Percentiles rank a stretch among this genome's conserved stretches.
Evolutionary conservation across 2,797 vertebrate species (phyloP).

Genomic region (Eupleurogrammus muticus): DNA sequence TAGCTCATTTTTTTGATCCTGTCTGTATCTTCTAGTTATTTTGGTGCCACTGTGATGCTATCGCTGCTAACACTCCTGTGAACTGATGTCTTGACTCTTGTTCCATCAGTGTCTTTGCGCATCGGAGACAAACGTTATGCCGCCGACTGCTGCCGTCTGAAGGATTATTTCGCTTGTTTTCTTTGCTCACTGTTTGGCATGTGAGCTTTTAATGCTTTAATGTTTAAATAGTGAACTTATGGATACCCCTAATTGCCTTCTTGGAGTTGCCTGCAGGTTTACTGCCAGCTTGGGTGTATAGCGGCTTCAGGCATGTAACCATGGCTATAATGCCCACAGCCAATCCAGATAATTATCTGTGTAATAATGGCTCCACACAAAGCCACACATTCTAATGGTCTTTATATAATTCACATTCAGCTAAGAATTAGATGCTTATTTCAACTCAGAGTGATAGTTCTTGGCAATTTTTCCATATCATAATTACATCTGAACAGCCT

Average conservation of each 20-base stretch:
- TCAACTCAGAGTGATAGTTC: not conserved
- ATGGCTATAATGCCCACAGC: not conserved
- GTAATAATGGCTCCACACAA: conserved; percentile 8
- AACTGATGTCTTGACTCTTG: not conserved
- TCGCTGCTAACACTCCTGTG: not conserved
- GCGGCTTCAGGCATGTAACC: conserved; percentile 12
- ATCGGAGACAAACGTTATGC: not conserved
- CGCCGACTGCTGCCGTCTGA: not conserved
- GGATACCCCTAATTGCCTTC: not conserved
- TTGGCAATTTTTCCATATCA: not conserved
- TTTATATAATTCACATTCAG: not conserved
- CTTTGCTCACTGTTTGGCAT: not conserved
- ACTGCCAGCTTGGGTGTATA: not conserved
- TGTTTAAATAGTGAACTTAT: conserved; percentile 1
- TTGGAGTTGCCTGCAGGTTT: not conserved
- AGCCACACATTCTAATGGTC: not conserved
- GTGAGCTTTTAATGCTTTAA: not conserved
- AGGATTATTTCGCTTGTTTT: not conserved
- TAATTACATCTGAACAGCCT: conserved; percentile 3
- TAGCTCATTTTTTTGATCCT: conserved; percentile 21
- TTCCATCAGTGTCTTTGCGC: not conserved
- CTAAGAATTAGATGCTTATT: not conserved
- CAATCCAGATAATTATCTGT: not conserved
- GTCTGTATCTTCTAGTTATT: not conserved
- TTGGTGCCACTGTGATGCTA: not conserved